Percentiles rank a stretch among this genome's conserved stretches.
Conservation (phyloP, 1,140 invertebrate species). For the Stegodyphus mimosarum region DNA sequence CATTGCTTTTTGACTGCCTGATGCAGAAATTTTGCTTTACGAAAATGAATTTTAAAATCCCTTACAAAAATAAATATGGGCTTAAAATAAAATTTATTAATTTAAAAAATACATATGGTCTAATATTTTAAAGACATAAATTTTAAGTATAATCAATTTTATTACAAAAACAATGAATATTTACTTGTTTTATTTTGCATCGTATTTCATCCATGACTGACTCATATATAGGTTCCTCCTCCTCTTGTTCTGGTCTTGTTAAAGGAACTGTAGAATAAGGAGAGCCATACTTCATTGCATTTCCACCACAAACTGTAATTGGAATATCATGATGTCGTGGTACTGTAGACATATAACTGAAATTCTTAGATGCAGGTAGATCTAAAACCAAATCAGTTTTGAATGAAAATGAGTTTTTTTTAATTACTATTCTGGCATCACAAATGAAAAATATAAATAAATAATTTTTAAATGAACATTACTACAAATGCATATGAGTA, state of each 20-base stretch:
- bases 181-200: constrained; percentile 48
- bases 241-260: constrained; percentile 41
- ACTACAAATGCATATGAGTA: too few species aligned
- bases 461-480: too few species aligned
- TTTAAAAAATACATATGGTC: too few species aligned
- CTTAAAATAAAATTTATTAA: too few species aligned
- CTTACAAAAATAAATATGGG: too few species aligned
- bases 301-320: constrained; percentile 35
- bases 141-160: too few species aligned
- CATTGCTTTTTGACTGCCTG: too few species aligned
- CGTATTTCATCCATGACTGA: constrained; percentile 54
- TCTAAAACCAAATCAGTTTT: constrained; percentile 6
- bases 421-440: too few species aligned
- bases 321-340: constrained; percentile 43
- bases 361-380: constrained; percentile 48
- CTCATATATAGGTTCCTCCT: constrained; percentile 60
- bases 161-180: neutral
- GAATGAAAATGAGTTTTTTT: neutral
- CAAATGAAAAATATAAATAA: too few species aligned
- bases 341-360: constrained; percentile 46
- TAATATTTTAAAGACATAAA: too few species aligned
- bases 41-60: too few species aligned
- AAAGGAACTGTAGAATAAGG: constrained; percentile 57
- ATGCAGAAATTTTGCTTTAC: too few species aligned
- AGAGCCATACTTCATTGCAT: constrained; percentile 46